These are phyloP conservation scores for Coregonus suidteri DNA, from an alignment of 2,797 vertebrate species.

Conservation along the genomic window DNA sequence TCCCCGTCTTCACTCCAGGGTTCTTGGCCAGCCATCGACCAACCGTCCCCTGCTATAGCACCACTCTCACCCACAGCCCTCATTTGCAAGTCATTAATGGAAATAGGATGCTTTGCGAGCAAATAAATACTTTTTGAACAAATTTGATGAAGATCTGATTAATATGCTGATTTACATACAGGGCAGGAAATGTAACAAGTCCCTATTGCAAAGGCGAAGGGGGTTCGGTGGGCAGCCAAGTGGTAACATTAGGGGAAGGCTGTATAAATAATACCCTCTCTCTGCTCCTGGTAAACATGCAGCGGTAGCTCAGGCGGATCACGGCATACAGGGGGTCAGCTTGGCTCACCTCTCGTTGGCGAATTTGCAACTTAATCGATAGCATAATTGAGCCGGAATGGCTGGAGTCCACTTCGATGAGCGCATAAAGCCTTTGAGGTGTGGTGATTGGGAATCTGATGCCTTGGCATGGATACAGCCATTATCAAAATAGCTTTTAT, in stretches of 20 bases:
- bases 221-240: background rate
- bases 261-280: background rate
- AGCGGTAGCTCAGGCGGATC: background rate
- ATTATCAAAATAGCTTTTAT: background rate
- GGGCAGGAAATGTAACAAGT: background rate
- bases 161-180: background rate
- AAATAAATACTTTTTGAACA: background rate
- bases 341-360: background rate
- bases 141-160: background rate
- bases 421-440: background rate
- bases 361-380: background rate
- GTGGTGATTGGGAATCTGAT: background rate
- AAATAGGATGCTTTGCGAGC: background rate
- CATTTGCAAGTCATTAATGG: background rate
- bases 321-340: background rate
- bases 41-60: background rate
- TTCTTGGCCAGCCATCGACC: background rate
- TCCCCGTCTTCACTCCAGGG: background rate
- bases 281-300: background rate
- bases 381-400: background rate
- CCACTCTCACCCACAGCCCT: background rate
- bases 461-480: background rate
- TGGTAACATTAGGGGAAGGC: background rate
- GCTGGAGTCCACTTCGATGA: background rate
- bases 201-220: background rate